Percentiles rank a stretch among this genome's conserved stretches.
phyloP scores from a whole-genome alignment of 2,888 invertebrate species.

The Drosophila nigricruria region DNA sequence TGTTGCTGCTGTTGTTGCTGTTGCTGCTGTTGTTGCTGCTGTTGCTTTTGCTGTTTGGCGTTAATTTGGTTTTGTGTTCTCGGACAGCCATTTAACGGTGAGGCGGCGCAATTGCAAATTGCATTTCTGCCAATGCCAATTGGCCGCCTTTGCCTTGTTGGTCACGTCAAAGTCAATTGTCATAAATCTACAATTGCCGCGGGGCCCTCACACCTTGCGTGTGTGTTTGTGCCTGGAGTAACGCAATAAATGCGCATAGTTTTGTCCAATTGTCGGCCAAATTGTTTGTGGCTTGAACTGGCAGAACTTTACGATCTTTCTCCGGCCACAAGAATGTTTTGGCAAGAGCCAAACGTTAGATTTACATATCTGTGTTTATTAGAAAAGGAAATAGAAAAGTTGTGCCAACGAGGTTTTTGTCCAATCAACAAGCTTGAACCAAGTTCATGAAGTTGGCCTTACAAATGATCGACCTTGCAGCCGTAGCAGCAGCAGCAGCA shows the following conservation, averaged over 20 bases:
- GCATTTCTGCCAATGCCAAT: slow-evolving; percentile 56
- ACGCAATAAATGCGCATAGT: slow-evolving; percentile 48
- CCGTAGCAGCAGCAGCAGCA: slow-evolving; percentile 31
- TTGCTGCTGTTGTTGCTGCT: slow-evolving; percentile 32
- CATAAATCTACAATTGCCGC: slow-evolving; percentile 69
- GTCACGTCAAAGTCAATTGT: slow-evolving; percentile 64
- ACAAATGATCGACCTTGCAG: slow-evolving; percentile 70
- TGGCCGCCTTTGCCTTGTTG: slow-evolving; percentile 41
- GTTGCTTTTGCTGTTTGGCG: slow-evolving; percentile 52
- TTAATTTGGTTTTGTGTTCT: slow-evolving; percentile 78
- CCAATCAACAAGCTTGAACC: slow-evolving; percentile 45
- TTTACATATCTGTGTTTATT: slow-evolving; percentile 14
- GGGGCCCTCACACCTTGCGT: slow-evolving; percentile 47
- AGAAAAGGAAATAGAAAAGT: slow-evolving; percentile 5
- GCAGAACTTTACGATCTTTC: slow-evolving; percentile 20
- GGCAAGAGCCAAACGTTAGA: slow-evolving; percentile 9
- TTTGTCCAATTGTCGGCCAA: slow-evolving; percentile 65
- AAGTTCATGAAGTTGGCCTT: slow-evolving; percentile 53
- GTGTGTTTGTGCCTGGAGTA: slow-evolving; percentile 19
- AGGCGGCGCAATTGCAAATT: slow-evolving; percentile 72
- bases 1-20: slow-evolving; percentile 35
- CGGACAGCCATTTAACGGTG: slow-evolving; percentile 73
- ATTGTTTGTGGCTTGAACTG: slow-evolving; percentile 71
- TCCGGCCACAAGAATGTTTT: slow-evolving; percentile 34
- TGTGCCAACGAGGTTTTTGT: slow-evolving; percentile 19